phyloP scores from a whole-genome alignment of 2,888 invertebrate genomes.

The Cordylochernes scorpioides region DNA sequence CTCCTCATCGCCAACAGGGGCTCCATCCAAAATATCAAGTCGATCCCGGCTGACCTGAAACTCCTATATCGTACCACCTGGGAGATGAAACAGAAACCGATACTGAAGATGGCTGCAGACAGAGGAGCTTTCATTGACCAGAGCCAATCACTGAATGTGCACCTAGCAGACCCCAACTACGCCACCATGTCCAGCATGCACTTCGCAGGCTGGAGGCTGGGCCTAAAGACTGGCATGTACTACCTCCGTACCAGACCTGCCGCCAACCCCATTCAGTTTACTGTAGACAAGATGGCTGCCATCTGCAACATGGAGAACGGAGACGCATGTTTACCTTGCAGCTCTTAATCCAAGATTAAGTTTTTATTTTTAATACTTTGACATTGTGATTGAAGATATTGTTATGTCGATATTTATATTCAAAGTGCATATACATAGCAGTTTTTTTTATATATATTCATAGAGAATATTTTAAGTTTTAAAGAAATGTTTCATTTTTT shows the following conservation, averaged over 20 bases:
- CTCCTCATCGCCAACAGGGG: slow-evolving; percentile 50
- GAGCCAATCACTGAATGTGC: slow-evolving; percentile 87
- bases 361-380: too few species aligned
- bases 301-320: too few species aligned
- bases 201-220: slow-evolving; percentile 81
- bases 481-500: too few species aligned
- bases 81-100: slow-evolving; percentile 77
- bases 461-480: too few species aligned
- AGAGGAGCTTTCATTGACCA: slow-evolving; percentile 96
- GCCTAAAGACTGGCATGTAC: slow-evolving; percentile 96
- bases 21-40: slow-evolving; percentile 69
- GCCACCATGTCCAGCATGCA: slow-evolving; percentile 89
- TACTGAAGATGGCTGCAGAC: slow-evolving; percentile 88
- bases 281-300: slow-evolving; percentile 72
- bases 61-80: slow-evolving; percentile 86
- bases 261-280: slow-evolving; percentile 84
- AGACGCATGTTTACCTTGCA: too few species aligned
- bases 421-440: too few species aligned
- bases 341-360: too few species aligned
- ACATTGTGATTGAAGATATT: too few species aligned
- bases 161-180: slow-evolving; percentile 75
- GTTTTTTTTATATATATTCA: too few species aligned
- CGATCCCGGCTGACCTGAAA: slow-evolving; percentile 55
- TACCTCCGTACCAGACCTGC: slow-evolving; percentile 88
- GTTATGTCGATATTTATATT: neutral